Base-by-base conservation (phyloP, 1,140 invertebrate species). In the Drosophila watanabei region DNA sequence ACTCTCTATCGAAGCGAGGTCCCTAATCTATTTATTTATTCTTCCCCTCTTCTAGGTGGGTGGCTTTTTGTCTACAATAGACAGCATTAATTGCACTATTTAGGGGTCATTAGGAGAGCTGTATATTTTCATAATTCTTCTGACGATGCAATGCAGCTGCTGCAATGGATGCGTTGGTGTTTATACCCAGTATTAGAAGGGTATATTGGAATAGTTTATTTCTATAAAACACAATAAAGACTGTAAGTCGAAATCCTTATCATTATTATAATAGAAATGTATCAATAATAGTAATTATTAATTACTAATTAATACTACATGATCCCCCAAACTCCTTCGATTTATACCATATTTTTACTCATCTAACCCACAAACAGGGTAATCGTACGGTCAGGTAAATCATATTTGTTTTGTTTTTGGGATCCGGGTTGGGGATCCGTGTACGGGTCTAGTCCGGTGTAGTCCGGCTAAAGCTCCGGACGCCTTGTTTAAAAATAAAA, bases 401-500 rank as follows among this genome's bases (percentile, higher is more conserved):
- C 9, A 57, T 28, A 18, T 43, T 62, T 79, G n/a, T 51, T 69
- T 72, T 5, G 35, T 6, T 59, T 41, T 16, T 37, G 30, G 52
- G 6, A 57, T 57, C 52, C 66, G 69, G 69, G 18, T 71, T 33
- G n/a, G 32, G 32, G 32, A 32, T 28, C 16, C 30, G 51, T 39
- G 70, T 80, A 58, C 81, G 75, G 77, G 75, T 72, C 69, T 60
- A 61, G 85, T 79, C 73, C 81, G 60, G 75, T 72, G 24, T 72
- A 76, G 80, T 78, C 77, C 59, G 72, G 85, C 61, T 71, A 75
- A 58, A 51, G 81, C 81, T 79, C 82, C 85, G 85, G 81, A 79
- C 81, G 65, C 61, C 43, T 76, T 75, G 75, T 80, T 91, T 92
- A 92, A 73, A 92, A 92, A 92, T 92, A 92, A 85, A 62, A 91